phyloP scores from a whole-genome alignment of 2,113 vertebrate species.

The Rhadina sibilatrix region DNA sequence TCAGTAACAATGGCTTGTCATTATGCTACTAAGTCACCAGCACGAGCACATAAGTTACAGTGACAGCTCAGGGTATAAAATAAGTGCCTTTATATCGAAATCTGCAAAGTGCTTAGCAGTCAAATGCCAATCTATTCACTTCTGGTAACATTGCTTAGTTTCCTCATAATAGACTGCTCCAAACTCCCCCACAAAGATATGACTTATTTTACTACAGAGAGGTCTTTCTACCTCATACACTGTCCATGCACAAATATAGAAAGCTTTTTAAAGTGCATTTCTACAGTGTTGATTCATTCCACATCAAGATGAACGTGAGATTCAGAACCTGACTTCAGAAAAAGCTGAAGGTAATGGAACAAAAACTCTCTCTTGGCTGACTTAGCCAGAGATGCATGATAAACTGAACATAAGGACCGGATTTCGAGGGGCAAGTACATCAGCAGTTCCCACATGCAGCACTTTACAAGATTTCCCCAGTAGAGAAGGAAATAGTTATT shows the following conservation, averaged over 20 bases:
- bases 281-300: neutral
- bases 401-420: neutral
- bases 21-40: constrained; percentile 55
- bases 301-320: neutral
- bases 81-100: constrained; percentile 56
- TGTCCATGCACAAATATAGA: constrained; percentile 1
- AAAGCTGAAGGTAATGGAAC: neutral
- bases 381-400: neutral
- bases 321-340: neutral
- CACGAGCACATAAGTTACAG: constrained; percentile 46
- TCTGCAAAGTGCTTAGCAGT: constrained; percentile 50
- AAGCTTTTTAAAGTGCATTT: constrained; percentile 29
- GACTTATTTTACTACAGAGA: constrained; percentile 49
- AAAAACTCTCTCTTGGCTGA: neutral
- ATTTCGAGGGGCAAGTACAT: constrained; percentile 7
- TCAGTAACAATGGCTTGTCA: constrained; percentile 62
- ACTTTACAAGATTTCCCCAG: constrained; percentile 33
- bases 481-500: constrained; percentile 54
- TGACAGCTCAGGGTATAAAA: constrained; percentile 63
- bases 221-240: constrained; percentile 22
- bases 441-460: constrained; percentile 29
- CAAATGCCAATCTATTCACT: constrained; percentile 64
- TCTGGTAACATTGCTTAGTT: constrained; percentile 46
- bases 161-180: constrained; percentile 27
- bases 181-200: constrained; percentile 29